phyloP scores from a whole-genome alignment of 2,888 invertebrate species.

The Homarus gammarus region DNA sequence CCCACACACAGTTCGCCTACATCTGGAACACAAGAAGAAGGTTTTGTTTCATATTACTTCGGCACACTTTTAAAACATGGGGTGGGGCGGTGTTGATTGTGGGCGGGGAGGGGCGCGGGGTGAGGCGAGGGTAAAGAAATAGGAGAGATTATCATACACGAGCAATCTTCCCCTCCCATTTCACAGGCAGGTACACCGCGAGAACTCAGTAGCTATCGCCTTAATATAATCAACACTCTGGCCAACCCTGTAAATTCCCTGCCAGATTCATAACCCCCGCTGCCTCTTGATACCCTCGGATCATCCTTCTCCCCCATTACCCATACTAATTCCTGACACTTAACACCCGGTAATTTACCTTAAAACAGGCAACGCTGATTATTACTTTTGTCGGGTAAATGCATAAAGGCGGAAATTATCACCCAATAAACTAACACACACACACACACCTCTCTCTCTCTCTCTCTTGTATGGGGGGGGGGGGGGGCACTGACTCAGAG shows the following conservation, averaged over 20 bases:
- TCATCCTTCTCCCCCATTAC: slow-evolving; percentile 25
- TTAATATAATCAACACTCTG: slow-evolving; percentile 34
- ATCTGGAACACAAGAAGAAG: neutral
- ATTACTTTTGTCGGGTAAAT: neutral
- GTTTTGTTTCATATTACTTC: neutral
- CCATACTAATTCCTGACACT: neutral
- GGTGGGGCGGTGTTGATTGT: no score
- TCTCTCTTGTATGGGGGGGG: no score
- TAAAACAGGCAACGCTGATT: neutral
- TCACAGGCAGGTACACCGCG: neutral
- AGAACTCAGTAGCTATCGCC: slow-evolving; percentile 16
- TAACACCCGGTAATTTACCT: slow-evolving; percentile 4
- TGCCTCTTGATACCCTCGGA: slow-evolving; percentile 13
- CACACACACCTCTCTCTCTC: no score
- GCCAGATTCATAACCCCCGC: slow-evolving; percentile 37
- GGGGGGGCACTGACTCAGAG: no score
- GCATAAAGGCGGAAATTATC: neutral
- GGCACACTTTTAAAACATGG: no score
- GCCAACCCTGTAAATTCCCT: neutral
- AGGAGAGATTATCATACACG: no score
- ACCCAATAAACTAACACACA: no score
- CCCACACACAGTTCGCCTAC: neutral
- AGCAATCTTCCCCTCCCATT: slow-evolving; percentile 10
- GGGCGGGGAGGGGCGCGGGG: no score
- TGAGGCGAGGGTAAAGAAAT: no score